Conservation (phyloP, 2,888 invertebrate species). For the Agonum fuliginosum region DNA sequence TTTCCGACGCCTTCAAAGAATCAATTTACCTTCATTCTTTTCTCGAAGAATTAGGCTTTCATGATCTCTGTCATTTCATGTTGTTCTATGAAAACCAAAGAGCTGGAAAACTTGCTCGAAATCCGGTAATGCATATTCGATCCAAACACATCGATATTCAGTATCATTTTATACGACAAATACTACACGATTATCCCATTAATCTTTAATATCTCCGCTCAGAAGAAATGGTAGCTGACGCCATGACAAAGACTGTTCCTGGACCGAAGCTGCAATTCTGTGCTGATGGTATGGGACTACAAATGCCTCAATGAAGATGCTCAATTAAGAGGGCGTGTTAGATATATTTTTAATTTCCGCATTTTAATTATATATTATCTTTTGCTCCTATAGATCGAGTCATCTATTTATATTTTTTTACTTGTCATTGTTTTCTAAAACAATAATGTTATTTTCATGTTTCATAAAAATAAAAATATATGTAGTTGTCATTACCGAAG, state of each 20-base stretch:
- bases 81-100: not conserved
- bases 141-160: constrained; percentile 13
- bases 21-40: constrained; percentile 28
- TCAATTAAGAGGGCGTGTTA: too few relatives aligned
- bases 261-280: not conserved
- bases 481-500: too few relatives aligned
- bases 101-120: not conserved
- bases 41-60: not conserved
- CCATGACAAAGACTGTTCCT: not conserved
- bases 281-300: not conserved
- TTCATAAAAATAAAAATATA: too few relatives aligned
- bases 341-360: too few relatives aligned
- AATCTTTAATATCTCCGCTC: not conserved
- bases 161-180: constrained; percentile 5
- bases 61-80: not conserved
- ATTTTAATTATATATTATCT: too few relatives aligned
- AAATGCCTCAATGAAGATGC: too few relatives aligned
- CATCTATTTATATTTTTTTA: too few relatives aligned
- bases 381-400: too few relatives aligned
- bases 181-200: not conserved
- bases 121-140: not conserved
- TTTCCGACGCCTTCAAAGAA: constrained; percentile 54
- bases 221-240: not conserved
- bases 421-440: too few relatives aligned
- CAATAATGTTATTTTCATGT: too few relatives aligned